Evolutionary conservation across 2,888 invertebrate species (phyloP), one percentile per base, ranked within the genome.

Genomic region (Siphlonurus alternatus): DNA sequence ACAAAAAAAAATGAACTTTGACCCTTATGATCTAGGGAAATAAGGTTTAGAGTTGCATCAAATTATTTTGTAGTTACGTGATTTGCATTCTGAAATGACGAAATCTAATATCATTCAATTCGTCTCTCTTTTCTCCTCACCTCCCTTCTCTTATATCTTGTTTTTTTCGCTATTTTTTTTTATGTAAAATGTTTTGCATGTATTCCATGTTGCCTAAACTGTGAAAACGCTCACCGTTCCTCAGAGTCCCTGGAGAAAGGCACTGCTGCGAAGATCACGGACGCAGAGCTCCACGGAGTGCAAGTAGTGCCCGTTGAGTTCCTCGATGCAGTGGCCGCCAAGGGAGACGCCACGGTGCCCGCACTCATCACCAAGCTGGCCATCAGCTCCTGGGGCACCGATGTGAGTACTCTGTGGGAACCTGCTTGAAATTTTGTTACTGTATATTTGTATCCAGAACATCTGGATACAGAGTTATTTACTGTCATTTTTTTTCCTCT

Each of bases 381-480:
- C 67, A 84, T 94, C 68, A 87, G 88, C 25, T 78, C 83, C 63
- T 94, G 94, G 94, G 93, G 93, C 18, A 83, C 85, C 22, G 89
- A 93, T 74, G 87, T 87, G 77, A 81, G 81, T 79, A 61, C 60
- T 59, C 23, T n/a, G n/a, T n/a, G n/a, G n/a, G 69, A 7, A 1
- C 20, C 2, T 61, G 53, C 62, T 23, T 5, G 62, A 63, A 22
- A 63, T 61, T 51, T 25, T 59, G 61, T n/a, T n/a, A n/a, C n/a
- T n/a, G n/a, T n/a, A n/a, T n/a, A n/a, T n/a, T n/a, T n/a, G n/a
- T n/a, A n/a, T n/a, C n/a, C n/a, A n/a, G n/a, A n/a, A n/a, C n/a
- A n/a, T n/a, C n/a, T n/a, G n/a, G n/a, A n/a, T n/a, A n/a, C n/a
- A n/a, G n/a, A n/a, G n/a, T n/a, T n/a, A n/a, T n/a, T n/a, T n/a